These are phyloP conservation scores for Labeo calbasu DNA, from an alignment of 2,797 vertebrate genomes.

Conservation along the genomic window DNA sequence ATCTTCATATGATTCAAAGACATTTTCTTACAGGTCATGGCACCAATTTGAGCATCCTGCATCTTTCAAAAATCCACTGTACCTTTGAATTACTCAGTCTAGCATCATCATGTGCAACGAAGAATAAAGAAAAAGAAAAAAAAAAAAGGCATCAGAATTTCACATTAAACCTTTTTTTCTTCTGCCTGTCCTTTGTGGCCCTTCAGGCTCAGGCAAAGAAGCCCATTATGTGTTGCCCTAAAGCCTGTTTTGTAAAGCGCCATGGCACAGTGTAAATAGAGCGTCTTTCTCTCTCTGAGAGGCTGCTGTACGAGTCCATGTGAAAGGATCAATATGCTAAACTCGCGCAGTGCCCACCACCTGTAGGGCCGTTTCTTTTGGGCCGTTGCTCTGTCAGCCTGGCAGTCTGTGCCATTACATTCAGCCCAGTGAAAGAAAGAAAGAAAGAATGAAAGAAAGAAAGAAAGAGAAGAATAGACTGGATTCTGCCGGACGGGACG, in stretches of 20 bases:
- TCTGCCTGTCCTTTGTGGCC: slow-evolving; percentile 55
- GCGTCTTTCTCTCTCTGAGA: slow-evolving; percentile 67
- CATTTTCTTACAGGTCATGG: not conserved
- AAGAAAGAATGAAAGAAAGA: slow-evolving; percentile 37
- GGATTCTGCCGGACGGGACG: slow-evolving; percentile 69
- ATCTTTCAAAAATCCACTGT: slow-evolving; percentile 37
- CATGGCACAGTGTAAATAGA: slow-evolving; percentile 70
- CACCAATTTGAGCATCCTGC: not conserved
- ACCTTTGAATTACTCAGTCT: slow-evolving; percentile 30
- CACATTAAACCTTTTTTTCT: slow-evolving; percentile 49
- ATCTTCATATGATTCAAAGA: not conserved
- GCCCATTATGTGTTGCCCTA: slow-evolving; percentile 77
- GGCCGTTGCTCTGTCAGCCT: slow-evolving; percentile 71
- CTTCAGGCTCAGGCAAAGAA: slow-evolving; percentile 68
- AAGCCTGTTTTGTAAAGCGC: slow-evolving; percentile 79
- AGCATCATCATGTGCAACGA: slow-evolving; percentile 28
- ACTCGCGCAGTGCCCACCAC: slow-evolving; percentile 82
- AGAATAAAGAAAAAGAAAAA: not conserved
- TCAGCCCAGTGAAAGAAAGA: slow-evolving; percentile 68
- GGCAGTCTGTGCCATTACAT: slow-evolving; percentile 77
- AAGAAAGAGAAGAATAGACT: slow-evolving; percentile 73
- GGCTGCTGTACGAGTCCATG: slow-evolving; percentile 77
- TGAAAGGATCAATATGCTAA: slow-evolving; percentile 80
- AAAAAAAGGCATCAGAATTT: slow-evolving; percentile 57
- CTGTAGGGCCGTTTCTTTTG: slow-evolving; percentile 81